Conservation (phyloP, 1,140 invertebrate species). For the Oscheius sp. region DNA sequence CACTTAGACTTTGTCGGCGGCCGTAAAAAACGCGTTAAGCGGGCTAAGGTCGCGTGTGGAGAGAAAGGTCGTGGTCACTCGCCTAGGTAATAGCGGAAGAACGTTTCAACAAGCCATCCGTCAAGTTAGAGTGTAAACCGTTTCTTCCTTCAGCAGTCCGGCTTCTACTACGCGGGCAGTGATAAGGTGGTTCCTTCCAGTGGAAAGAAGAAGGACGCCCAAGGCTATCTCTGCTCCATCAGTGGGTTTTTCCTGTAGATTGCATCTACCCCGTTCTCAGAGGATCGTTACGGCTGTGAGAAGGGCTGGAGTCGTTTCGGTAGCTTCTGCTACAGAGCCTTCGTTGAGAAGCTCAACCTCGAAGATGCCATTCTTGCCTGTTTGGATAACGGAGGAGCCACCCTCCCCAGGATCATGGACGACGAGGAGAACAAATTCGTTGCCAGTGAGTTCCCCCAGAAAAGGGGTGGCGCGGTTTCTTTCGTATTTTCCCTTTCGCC, state of each 20-base stretch:
- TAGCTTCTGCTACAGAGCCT: background rate
- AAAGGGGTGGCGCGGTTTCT: too few relatives aligned
- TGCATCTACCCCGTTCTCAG: background rate
- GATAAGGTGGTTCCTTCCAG: background rate
- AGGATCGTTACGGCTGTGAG: background rate
- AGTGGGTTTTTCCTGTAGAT: background rate
- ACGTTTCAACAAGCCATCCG: too few relatives aligned
- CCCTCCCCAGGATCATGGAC: background rate
- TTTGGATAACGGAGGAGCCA: background rate
- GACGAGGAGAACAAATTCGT: constrained; percentile 8
- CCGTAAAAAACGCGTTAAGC: background rate
- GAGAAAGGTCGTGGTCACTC: too few relatives aligned
- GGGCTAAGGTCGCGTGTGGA: background rate
- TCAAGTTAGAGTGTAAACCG: too few relatives aligned
- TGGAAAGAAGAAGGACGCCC: background rate
- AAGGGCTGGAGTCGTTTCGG: background rate
- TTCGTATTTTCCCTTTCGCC: too few relatives aligned
- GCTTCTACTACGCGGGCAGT: background rate
- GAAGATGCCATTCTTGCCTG: background rate
- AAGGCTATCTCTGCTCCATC: background rate
- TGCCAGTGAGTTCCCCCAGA: background rate
- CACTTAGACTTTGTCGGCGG: background rate
- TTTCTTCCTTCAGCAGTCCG: background rate
- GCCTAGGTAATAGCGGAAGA: too few relatives aligned
- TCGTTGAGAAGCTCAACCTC: background rate